phyloP scores from a whole-genome alignment of 2,888 invertebrate genomes.

The Lamellibrachia columna region DNA sequence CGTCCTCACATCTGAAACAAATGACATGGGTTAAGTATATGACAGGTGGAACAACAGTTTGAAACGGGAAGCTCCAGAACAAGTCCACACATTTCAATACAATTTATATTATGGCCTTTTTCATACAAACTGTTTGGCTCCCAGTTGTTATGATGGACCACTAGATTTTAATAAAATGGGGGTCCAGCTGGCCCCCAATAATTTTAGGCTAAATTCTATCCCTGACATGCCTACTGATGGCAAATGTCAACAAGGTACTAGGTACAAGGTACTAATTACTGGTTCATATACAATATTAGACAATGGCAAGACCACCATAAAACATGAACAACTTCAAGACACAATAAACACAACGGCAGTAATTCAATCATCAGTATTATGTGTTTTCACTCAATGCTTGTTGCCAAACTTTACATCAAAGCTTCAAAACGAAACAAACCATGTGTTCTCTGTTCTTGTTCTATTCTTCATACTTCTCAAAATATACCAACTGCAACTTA shows the following conservation, averaged over 20 bases:
- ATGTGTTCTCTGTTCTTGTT: not conserved
- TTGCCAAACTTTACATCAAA: not conserved
- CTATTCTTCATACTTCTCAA: not conserved
- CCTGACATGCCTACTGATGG: too few relatives aligned
- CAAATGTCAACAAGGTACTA: not conserved
- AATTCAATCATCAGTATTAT: too few relatives aligned
- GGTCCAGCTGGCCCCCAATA: too few relatives aligned
- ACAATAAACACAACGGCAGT: not conserved
- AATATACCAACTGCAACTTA: not conserved
- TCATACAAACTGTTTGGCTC: not conserved
- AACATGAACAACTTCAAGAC: not conserved
- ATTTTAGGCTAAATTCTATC: too few relatives aligned
- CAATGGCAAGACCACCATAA: not conserved
- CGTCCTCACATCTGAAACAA: constrained; percentile 81
- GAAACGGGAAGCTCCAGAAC: too few relatives aligned
- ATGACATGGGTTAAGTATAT: not conserved
- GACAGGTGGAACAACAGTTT: too few relatives aligned
- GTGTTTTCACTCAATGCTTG: not conserved
- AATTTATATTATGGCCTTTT: too few relatives aligned
- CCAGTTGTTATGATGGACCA: too few relatives aligned
- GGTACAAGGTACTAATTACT: not conserved
- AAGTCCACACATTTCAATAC: too few relatives aligned
- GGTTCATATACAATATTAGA: not conserved
- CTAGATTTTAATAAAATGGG: too few relatives aligned
- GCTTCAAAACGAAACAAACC: not conserved